Evolutionary conservation across 2,797 vertebrate species (phyloP).

Genomic region (Sebastes nivosus): DNA sequence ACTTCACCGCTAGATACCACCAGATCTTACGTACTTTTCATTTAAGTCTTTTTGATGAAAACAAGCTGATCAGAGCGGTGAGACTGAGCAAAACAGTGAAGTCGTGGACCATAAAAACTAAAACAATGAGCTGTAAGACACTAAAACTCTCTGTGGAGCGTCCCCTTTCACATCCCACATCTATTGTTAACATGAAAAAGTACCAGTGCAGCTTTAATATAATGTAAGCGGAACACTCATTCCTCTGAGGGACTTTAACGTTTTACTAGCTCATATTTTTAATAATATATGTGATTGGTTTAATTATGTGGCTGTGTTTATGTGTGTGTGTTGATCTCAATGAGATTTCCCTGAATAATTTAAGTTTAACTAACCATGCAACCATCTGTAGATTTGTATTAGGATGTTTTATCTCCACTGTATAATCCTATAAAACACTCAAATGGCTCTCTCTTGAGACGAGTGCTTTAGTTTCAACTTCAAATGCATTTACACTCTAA

Average conservation of each 20-base stretch:
- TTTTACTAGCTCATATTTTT: background rate
- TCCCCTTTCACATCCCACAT: background rate
- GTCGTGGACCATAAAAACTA: background rate
- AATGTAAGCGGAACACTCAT: background rate
- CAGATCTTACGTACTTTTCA: too few relatives aligned
- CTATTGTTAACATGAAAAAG: background rate
- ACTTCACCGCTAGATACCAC: too few relatives aligned
- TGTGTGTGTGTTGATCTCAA: background rate
- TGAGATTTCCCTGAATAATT: background rate
- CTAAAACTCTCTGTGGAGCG: background rate
- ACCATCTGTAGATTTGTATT: background rate
- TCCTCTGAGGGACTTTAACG: background rate
- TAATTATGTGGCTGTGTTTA: background rate
- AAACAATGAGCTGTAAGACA: background rate
- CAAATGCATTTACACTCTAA: background rate
- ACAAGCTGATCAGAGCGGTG: background rate
- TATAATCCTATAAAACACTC: background rate
- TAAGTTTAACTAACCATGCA: background rate
- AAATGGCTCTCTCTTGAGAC: background rate
- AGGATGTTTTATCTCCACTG: background rate
- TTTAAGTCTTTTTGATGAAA: too few relatives aligned
- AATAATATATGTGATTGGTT: constrained; percentile 5
- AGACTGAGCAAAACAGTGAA: background rate
- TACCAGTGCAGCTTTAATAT: background rate
- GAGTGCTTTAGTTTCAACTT: background rate